Evolutionary conservation across 2,888 invertebrate genomes (phyloP), one percentile per base, ranked within the genome.

Genomic region (Athrips mouffetella): DNA sequence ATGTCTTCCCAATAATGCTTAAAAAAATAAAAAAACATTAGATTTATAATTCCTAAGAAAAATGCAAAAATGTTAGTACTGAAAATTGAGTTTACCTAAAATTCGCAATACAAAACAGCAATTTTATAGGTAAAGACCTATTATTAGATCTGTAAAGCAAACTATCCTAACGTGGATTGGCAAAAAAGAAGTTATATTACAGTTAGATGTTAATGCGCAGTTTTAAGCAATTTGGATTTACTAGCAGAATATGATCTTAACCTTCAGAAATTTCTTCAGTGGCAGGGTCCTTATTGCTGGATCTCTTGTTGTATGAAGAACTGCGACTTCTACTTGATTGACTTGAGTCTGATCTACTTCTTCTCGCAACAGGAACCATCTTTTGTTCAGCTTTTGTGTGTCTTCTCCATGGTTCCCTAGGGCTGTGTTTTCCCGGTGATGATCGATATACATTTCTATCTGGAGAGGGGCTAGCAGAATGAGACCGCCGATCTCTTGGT

Each of bases 181-280:
- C n/a, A n/a, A n/a, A n/a, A n/a, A n/a, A n/a, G n/a, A 2, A 16
- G 27, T 11, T 1, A 23, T 20, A 27, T 16, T 27, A 41, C 11
- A 16, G 8, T 23, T 29, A n/a, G n/a, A n/a, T n/a, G n/a, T n/a
- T n/a, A n/a, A n/a, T n/a, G n/a, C n/a, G n/a, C n/a, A n/a, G n/a
- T n/a, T n/a, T n/a, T n/a, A n/a, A n/a, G n/a, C n/a, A n/a, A n/a
- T n/a, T n/a, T n/a, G n/a, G n/a, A n/a, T n/a, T n/a, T n/a, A n/a
- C n/a, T n/a, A n/a, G n/a, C n/a, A n/a, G n/a, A n/a, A n/a, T n/a
- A n/a, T n/a, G n/a, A n/a, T n/a, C n/a, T n/a, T 63, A 78, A 91
- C 91, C 91, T 66, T 92, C 92, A 51, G 91, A 91, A 65, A 91
- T 91, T 76, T 91, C 91, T 74, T 91, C 91, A 42, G 91, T 88